Evolutionary conservation across 2,797 vertebrate species (phyloP).

Genomic region (Remorina albescens): DNA sequence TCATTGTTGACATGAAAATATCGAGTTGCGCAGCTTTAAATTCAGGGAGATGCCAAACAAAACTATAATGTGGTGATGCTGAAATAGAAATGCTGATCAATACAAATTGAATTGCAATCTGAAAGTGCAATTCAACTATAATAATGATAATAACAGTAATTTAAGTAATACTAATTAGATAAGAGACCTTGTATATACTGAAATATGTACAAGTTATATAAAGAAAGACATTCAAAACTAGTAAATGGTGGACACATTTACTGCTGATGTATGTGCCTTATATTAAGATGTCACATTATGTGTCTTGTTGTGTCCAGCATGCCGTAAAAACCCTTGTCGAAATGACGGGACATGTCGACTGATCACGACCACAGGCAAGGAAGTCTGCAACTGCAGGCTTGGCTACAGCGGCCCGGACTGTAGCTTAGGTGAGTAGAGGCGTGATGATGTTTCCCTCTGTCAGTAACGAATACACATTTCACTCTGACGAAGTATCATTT

Average conservation of each 20-base stretch:
- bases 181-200: not conserved
- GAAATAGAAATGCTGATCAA: not conserved
- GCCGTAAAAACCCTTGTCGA: constrained; percentile 87
- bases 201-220: not conserved
- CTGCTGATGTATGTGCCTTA: too few species aligned
- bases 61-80: not conserved
- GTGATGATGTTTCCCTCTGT: not conserved
- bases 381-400: constrained; percentile 87
- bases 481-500: not conserved
- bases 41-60: not conserved
- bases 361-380: constrained; percentile 79
- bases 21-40: too few species aligned
- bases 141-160: not conserved
- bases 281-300: not conserved
- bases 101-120: not conserved
- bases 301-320: constrained; percentile 81
- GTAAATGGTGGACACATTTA: not conserved
- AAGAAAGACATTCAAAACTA: too few species aligned
- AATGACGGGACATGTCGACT: constrained; percentile 89
- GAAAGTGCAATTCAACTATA: not conserved
- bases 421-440: constrained; percentile 87
- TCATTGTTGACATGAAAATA: not conserved
- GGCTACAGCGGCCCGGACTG: constrained; percentile 86
- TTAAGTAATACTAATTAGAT: not conserved
- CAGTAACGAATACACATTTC: not conserved